Percentiles rank a stretch among this genome's conserved stretches.
phyloP scores from a whole-genome alignment of 2,113 vertebrate genomes.

The Coreoperca whiteheadi region DNA sequence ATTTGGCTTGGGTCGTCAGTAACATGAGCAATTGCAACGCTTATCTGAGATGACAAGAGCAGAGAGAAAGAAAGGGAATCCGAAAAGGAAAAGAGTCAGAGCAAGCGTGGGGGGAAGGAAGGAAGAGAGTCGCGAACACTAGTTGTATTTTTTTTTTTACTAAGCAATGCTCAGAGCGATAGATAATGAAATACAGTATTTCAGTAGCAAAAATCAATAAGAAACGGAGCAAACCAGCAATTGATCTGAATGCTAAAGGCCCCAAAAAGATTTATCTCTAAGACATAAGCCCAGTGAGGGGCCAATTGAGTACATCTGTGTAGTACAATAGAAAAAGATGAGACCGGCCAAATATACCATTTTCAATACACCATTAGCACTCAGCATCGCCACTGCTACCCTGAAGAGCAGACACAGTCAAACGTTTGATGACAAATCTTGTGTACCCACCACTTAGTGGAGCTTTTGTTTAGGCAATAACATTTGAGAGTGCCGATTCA shows the following conservation, averaged over 20 bases:
- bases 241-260: constrained; percentile 73
- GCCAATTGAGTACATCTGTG: constrained; percentile 61
- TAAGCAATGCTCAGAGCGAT: constrained; percentile 66
- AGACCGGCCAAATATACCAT: constrained; percentile 49
- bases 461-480: constrained; percentile 78
- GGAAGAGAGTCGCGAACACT: not conserved
- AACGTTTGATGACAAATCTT: constrained; percentile 62
- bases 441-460: constrained; percentile 52
- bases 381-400: constrained; percentile 30
- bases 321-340: constrained; percentile 52
- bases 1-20: constrained; percentile 80
- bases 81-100: constrained; percentile 38
- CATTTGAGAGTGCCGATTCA: constrained; percentile 58
- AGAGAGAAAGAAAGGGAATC: constrained; percentile 47
- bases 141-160: constrained; percentile 22
- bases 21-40: constrained; percentile 79
- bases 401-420: constrained; percentile 50
- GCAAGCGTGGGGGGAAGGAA: not conserved
- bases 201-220: constrained; percentile 71
- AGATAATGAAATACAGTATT: constrained; percentile 70
- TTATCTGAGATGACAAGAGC: constrained; percentile 80
- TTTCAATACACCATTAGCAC: constrained; percentile 67
- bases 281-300: constrained; percentile 67
- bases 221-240: constrained; percentile 61
- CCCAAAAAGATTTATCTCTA: constrained; percentile 61